phyloP scores from a whole-genome alignment of 2,888 invertebrate genomes.

The Ectobius pallidus region DNA sequence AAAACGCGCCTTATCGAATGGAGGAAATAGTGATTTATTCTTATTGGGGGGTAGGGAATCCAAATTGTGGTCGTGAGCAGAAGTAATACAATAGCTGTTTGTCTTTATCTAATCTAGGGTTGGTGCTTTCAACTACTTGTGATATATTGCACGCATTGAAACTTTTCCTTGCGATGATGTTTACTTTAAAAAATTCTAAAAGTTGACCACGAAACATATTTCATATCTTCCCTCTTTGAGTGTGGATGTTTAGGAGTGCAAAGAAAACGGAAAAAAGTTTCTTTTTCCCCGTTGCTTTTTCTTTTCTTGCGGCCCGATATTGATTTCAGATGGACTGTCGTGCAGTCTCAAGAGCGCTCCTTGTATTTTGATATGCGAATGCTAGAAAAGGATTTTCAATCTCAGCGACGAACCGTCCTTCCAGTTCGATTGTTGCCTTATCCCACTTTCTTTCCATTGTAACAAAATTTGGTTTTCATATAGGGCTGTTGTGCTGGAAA shows the following conservation, averaged over 20 bases:
- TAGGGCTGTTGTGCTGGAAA: slow-evolving; percentile 6
- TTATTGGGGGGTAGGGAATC: no score
- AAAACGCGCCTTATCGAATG: no score
- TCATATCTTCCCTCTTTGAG: background rate
- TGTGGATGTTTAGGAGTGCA: background rate
- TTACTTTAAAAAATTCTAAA: background rate
- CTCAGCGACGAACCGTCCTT: background rate
- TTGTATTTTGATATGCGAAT: slow-evolving; percentile 24
- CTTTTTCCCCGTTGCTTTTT: no score
- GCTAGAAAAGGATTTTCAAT: slow-evolving; percentile 24
- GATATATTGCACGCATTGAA: background rate
- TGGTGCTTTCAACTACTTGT: no score
- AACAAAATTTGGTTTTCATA: slow-evolving; percentile 26
- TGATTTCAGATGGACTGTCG: slow-evolving; percentile 24
- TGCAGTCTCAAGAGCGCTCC: background rate
- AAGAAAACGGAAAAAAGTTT: background rate
- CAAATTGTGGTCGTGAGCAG: no score
- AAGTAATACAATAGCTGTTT: no score
- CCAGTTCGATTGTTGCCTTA: slow-evolving; percentile 21
- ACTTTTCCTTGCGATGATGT: background rate
- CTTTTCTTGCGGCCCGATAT: slow-evolving; percentile 5
- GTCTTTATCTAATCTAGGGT: no score
- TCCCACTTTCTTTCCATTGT: slow-evolving; percentile 6
- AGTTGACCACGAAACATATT: background rate
- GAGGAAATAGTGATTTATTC: no score